These are phyloP conservation scores for Tyrannus savana DNA, from an alignment of 2,113 vertebrate species.

Conservation along the genomic window DNA sequence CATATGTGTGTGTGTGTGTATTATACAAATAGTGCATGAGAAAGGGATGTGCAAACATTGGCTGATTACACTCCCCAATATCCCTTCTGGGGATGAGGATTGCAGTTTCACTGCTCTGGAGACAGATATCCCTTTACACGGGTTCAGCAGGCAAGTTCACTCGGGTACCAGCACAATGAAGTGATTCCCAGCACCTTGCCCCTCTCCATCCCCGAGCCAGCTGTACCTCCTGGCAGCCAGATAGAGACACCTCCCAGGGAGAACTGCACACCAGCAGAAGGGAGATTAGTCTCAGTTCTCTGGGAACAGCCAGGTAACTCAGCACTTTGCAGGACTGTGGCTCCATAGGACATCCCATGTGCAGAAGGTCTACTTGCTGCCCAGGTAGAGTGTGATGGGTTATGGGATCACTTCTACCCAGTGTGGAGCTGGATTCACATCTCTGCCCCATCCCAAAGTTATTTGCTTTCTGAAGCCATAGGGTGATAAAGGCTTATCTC, in stretches of 20 bases:
- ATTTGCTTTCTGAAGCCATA: neutral
- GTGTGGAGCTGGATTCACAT: neutral
- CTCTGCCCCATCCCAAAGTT: neutral
- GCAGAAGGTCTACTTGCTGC: neutral
- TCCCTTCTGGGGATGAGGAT: neutral
- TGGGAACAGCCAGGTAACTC: neutral
- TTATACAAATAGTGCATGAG: neutral
- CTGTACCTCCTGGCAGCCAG: neutral
- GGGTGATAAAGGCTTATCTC: neutral
- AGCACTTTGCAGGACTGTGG: neutral
- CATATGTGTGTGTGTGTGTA: neutral
- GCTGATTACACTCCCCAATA: neutral
- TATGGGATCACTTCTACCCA: neutral
- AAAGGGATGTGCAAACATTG: neutral
- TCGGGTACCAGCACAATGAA: fast-evolving
- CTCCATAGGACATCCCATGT: neutral
- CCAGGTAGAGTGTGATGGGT: neutral
- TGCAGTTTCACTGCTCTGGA: neutral
- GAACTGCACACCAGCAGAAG: neutral
- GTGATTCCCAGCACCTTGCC: neutral
- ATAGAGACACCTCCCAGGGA: fast-evolving
- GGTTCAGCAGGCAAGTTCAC: neutral
- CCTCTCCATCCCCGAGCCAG: neutral
- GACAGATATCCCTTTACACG: neutral
- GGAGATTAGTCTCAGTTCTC: neutral